Conservation (phyloP, 2,797 vertebrate genomes). For the Spondyliosoma cantharus region DNA sequence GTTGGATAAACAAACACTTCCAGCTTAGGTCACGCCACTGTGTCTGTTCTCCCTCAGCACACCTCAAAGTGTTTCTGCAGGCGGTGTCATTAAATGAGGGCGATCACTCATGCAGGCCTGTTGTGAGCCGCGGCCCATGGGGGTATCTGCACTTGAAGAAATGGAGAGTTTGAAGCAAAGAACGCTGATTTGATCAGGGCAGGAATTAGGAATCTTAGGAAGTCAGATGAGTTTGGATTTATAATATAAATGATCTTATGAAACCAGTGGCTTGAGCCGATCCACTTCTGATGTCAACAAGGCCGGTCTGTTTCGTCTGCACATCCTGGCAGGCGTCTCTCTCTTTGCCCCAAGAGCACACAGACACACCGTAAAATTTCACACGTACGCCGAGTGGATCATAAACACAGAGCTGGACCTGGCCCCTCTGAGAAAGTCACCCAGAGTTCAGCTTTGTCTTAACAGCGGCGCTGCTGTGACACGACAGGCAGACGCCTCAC, state of each 20-base stretch:
- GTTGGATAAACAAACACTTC: constrained; percentile 68
- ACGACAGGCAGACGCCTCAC: constrained; percentile 58
- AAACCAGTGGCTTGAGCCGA: neutral
- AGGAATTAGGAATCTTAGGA: constrained; percentile 25
- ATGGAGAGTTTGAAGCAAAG: constrained; percentile 17
- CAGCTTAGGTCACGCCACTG: constrained; percentile 54
- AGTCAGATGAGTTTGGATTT: constrained; percentile 6
- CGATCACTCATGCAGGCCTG: constrained; percentile 39
- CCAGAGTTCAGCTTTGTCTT: constrained; percentile 72
- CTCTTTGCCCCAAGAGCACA: constrained; percentile 27
- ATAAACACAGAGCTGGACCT: constrained; percentile 65
- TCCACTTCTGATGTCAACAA: neutral
- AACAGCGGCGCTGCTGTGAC: constrained; percentile 67
- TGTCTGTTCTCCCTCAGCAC: constrained; percentile 59
- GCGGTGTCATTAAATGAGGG: constrained; percentile 52
- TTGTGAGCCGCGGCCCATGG: constrained; percentile 61
- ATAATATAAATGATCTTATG: constrained; percentile 4
- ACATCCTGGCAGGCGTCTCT: constrained; percentile 32
- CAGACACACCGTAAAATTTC: constrained; percentile 41
- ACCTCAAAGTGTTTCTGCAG: constrained; percentile 66
- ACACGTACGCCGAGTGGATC: constrained; percentile 52
- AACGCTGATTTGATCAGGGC: constrained; percentile 34
- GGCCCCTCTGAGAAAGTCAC: constrained; percentile 65
- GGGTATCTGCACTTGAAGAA: constrained; percentile 32
- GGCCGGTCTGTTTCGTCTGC: constrained; percentile 17